Conservation (phyloP, 2,888 invertebrate species). For the Mellilla xanthometata region DNA sequence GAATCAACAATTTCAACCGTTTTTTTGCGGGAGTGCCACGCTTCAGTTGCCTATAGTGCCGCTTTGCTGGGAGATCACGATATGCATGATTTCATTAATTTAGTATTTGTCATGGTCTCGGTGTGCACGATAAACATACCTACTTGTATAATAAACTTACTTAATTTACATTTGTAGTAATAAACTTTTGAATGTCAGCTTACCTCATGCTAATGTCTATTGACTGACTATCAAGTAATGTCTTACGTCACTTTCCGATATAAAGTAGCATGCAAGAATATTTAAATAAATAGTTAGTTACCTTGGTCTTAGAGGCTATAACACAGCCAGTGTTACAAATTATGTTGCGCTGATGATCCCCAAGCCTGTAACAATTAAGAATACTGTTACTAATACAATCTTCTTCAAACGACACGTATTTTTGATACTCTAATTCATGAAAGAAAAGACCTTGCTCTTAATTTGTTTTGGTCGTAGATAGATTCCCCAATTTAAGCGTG, state of each 20-base stretch:
- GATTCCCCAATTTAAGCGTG: constrained; percentile 27
- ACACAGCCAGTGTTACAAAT: constrained; percentile 42
- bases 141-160: constrained; percentile 16
- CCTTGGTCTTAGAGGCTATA: constrained; percentile 37
- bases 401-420: constrained; percentile 4
- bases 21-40: constrained; percentile 41
- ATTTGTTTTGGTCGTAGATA: constrained; percentile 28
- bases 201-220: neutral
- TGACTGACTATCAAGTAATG: too few relatives aligned
- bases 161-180: constrained; percentile 16
- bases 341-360: constrained; percentile 16
- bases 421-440: constrained; percentile 15
- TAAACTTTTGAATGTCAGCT: constrained; percentile 21
- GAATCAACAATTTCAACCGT: constrained; percentile 50
- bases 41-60: constrained; percentile 31
- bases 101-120: constrained; percentile 22
- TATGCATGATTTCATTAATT: constrained; percentile 28
- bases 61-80: constrained; percentile 20
- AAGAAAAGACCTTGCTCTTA: constrained; percentile 32
- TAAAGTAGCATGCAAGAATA: neutral
- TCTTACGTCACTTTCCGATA: neutral
- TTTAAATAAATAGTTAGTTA: constrained; percentile 21
- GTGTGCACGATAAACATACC: constrained; percentile 8
- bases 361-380: constrained; percentile 46
- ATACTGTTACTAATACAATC: neutral